Evolutionary conservation across 2,888 invertebrate genomes (phyloP).

Genomic region (Doris montereyensis): DNA sequence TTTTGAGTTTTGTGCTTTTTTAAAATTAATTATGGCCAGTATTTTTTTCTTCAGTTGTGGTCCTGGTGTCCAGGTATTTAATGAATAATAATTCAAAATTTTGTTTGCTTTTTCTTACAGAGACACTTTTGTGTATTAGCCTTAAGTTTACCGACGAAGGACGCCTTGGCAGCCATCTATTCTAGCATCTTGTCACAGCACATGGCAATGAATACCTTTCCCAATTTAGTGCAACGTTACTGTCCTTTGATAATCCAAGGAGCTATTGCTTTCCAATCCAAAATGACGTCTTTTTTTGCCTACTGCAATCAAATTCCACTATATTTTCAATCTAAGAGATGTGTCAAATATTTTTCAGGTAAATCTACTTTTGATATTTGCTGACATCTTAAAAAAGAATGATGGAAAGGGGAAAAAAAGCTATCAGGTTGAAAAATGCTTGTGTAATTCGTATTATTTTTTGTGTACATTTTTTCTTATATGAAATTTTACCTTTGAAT

Average conservation of each 20-base stretch:
- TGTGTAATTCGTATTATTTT: too few species aligned
- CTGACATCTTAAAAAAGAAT: too few species aligned
- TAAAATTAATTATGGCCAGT: too few species aligned
- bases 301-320: slow-evolving; percentile 96
- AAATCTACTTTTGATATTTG: too few species aligned
- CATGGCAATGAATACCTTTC: slow-evolving; percentile 84
- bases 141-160: slow-evolving; percentile 84
- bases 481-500: too few species aligned
- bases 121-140: slow-evolving; percentile 74
- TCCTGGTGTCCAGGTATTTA: too few species aligned
- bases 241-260: slow-evolving; percentile 84
- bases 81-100: too few species aligned
- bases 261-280: slow-evolving; percentile 88
- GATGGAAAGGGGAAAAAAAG: too few species aligned
- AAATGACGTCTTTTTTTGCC: slow-evolving; percentile 90
- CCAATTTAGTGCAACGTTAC: slow-evolving; percentile 80
- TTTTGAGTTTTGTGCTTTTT: too few species aligned
- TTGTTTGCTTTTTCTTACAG: slow-evolving; percentile 62
- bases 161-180: slow-evolving; percentile 90
- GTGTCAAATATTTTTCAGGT: slow-evolving; percentile 96
- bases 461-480: too few species aligned
- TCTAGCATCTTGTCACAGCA: slow-evolving; percentile 81
- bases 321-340: slow-evolving; percentile 95
- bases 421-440: too few species aligned
- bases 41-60: too few species aligned